phyloP scores from a whole-genome alignment of 64 coral and sea anemone genomes.

The Hydrozoanthus tunicans region DNA sequence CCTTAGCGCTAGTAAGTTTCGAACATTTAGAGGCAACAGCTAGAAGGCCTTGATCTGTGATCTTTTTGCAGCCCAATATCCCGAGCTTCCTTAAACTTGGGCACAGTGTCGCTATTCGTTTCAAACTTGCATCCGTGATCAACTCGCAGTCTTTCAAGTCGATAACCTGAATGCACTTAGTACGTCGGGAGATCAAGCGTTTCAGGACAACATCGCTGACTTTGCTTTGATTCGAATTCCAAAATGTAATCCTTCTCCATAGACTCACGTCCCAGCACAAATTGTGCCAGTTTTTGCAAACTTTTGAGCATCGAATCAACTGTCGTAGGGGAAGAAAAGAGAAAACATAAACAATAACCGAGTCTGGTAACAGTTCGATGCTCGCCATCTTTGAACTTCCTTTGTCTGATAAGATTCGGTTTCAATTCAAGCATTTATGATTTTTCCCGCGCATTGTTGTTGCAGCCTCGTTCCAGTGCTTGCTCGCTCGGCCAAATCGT shows the following conservation, averaged over 20 bases:
- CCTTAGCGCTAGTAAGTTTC: conserved; percentile 67
- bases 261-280: conserved; percentile 85
- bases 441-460: conserved; percentile 90
- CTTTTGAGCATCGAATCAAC: conserved; percentile 69
- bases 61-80: conserved; percentile 69
- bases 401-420: conserved; percentile 56
- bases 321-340: conserved; percentile 79
- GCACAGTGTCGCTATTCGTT: conserved; percentile 68
- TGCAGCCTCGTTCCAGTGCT: conserved; percentile 52
- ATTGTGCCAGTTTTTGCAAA: conserved; percentile 81
- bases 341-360: conserved; percentile 83
- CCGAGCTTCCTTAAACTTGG: conserved; percentile 84
- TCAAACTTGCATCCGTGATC: conserved; percentile 66
- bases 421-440: conserved; percentile 69
- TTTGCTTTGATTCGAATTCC: conserved; percentile 60
- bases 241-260: conserved; percentile 83
- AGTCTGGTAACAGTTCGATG: conserved; percentile 71
- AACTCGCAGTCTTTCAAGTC: conserved; percentile 77
- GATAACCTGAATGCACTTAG: conserved; percentile 75
- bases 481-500: neutral
- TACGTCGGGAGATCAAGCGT: conserved; percentile 70
- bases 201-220: conserved; percentile 62
- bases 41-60: conserved; percentile 82
- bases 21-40: conserved; percentile 80
- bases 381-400: conserved; percentile 71